A percentile compares a stretch with the other conserved stretches of the same genome.
Evolutionary conservation across 2,113 vertebrate genomes (phyloP).

Genomic region (Hippocampus barbouri): DNA sequence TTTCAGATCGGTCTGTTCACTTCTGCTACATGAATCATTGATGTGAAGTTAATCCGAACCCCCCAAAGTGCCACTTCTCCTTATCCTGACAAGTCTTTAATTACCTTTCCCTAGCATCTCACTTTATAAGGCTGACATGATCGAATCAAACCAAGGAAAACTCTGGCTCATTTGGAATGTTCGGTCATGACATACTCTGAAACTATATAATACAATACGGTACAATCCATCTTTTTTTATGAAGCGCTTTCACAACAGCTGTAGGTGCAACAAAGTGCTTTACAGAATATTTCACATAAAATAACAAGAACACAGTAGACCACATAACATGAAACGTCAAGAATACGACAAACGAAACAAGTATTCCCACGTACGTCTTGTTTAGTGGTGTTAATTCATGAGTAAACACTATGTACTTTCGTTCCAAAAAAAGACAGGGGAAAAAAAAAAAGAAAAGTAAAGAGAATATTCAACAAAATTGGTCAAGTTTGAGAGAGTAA

Average conservation of each 20-base stretch:
- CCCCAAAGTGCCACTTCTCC: background rate
- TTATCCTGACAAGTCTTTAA: slow-evolving; percentile 13
- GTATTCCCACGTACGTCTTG: too few relatives aligned
- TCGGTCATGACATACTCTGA: slow-evolving; percentile 1
- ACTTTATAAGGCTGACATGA: slow-evolving; percentile 25
- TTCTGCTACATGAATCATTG: background rate
- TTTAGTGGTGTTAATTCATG: background rate
- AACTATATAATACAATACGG: background rate
- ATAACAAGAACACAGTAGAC: too few relatives aligned
- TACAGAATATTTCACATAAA: too few relatives aligned
- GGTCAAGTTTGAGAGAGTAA: background rate
- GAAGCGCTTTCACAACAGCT: too few relatives aligned
- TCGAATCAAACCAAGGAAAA: slow-evolving; percentile 7
- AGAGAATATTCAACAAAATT: background rate
- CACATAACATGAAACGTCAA: too few relatives aligned
- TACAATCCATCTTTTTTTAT: too few relatives aligned
- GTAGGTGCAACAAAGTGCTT: too few relatives aligned
- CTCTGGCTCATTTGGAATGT: slow-evolving; percentile 11
- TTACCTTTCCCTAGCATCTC: slow-evolving; percentile 23
- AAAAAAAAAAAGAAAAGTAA: background rate
- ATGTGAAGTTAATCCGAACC: background rate
- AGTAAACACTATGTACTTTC: background rate
- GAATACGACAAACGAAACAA: too few relatives aligned
- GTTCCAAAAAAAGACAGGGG: background rate
- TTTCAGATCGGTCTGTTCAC: slow-evolving; percentile 18